Conservation (phyloP, 2,888 invertebrate genomes). For the Orthosia gothica region DNA sequence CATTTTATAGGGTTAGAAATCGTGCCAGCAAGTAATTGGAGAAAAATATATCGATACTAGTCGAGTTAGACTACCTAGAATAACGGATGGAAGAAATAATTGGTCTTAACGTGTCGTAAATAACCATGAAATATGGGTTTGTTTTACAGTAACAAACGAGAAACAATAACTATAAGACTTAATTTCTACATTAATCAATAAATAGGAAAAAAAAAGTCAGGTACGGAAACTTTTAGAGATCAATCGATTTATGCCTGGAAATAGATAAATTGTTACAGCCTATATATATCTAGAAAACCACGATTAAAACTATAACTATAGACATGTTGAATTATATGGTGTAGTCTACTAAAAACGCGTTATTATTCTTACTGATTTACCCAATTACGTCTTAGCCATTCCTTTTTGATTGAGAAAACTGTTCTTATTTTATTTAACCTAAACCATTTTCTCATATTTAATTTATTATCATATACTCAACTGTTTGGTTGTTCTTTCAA, state of each 20-base stretch:
- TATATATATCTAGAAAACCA: background rate
- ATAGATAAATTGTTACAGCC: background rate
- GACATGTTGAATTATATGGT: background rate
- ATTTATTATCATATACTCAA: too few species aligned
- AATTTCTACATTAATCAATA: background rate
- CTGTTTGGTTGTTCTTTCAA: too few species aligned
- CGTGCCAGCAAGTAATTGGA: constrained; percentile 22
- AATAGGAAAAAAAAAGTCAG: background rate
- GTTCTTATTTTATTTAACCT: too few species aligned
- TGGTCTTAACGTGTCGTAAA: constrained; percentile 36
- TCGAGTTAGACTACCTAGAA: constrained; percentile 47
- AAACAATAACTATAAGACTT: constrained; percentile 10
- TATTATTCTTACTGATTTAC: too few species aligned
- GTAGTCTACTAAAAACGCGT: background rate
- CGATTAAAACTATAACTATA: background rate
- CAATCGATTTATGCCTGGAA: background rate
- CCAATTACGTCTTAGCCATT: too few species aligned
- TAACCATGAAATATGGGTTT: constrained; percentile 30
- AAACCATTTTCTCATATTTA: too few species aligned
- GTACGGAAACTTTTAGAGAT: background rate
- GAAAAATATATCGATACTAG: constrained; percentile 48
- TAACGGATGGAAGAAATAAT: constrained; percentile 45
- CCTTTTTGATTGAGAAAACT: too few species aligned
- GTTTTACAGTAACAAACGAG: constrained; percentile 30
- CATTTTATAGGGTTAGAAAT: constrained; percentile 40